phyloP scores from a whole-genome alignment of 2,113 vertebrate species.

The Phalacrocorax aristotelis region DNA sequence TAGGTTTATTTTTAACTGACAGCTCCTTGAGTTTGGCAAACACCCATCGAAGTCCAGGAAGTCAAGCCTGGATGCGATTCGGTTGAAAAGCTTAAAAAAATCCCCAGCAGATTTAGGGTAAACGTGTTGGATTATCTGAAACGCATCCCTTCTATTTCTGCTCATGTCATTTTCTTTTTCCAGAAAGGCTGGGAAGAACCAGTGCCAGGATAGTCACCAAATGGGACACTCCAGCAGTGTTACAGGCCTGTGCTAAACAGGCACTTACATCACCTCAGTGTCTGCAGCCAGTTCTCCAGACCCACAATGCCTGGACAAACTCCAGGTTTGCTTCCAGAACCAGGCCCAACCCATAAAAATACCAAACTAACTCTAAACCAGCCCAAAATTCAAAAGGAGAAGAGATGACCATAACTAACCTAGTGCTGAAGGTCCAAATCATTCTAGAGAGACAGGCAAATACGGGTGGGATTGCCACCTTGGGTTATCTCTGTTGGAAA shows the following conservation, averaged over 20 bases:
- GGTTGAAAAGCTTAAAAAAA: background rate
- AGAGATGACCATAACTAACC: background rate
- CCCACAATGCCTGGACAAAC: background rate
- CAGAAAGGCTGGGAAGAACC: background rate
- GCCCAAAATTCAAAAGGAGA: background rate
- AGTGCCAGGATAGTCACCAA: background rate
- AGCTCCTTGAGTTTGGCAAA: background rate
- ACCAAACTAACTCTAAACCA: background rate
- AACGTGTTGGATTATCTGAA: background rate
- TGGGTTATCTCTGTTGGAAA: background rate
- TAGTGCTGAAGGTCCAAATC: background rate
- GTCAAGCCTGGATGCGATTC: background rate
- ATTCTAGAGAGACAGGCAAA: background rate
- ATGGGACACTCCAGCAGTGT: background rate
- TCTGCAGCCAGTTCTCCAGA: background rate
- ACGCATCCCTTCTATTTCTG: background rate
- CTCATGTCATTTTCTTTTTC: background rate
- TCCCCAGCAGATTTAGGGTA: background rate
- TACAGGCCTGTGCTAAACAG: background rate
- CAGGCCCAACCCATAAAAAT: background rate
- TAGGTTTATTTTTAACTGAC: conserved; percentile 22
- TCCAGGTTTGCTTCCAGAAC: background rate
- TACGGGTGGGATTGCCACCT: background rate
- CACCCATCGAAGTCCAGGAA: background rate
- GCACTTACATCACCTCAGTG: background rate